Base-by-base conservation (phyloP, 2,888 invertebrate species). In the Phaonia tiefii region DNA sequence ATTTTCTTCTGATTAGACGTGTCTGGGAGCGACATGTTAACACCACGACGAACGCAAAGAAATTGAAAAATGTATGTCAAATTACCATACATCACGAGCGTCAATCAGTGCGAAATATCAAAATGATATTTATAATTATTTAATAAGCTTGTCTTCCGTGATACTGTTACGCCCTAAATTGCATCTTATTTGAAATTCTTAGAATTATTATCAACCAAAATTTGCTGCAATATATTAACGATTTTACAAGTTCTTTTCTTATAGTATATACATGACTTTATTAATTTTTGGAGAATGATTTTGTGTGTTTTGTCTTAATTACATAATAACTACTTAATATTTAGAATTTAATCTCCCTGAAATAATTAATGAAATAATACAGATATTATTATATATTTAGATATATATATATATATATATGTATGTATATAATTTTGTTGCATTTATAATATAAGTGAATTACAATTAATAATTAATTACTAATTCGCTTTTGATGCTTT, bases 271-370 rank as follows among this genome's bases (percentile, higher is more conserved):
- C 63, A 63, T 63, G 63, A 63, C 63, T 63, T 63, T 63, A 42
- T 63, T 63, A 42, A 42, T 63, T 51, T 69, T 69, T 54, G 37
- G 69, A 69, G 69, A 69, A 51, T 54, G 54, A 39, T 69, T 65
- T 69, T 51, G 49, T 37, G 31, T 54, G 65, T 73, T 65, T 39
- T 63, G 3, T 74, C 74, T 74, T 74, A 74, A 66, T 31, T 66
- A 66, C 65, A 66, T 42, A 56, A 74, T 42, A 56, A 74, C 56
- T 74, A 74, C 74, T 66, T 74, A 74, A 74, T 74, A 74, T 74
- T 74, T 74, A 74, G 74, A 74, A 74, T 66, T 66, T 73, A 65
- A 73, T 74, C 74, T 74, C 66, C 74, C 74, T 74, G 74, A 74
- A 74, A 74, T 74, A 66, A 74, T 66, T 74, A 74, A 74, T 56